Evolutionary conservation across 2,888 invertebrate species (phyloP), one percentile per base, ranked within the genome.

Genomic region (Philhelius pedissequus): DNA sequence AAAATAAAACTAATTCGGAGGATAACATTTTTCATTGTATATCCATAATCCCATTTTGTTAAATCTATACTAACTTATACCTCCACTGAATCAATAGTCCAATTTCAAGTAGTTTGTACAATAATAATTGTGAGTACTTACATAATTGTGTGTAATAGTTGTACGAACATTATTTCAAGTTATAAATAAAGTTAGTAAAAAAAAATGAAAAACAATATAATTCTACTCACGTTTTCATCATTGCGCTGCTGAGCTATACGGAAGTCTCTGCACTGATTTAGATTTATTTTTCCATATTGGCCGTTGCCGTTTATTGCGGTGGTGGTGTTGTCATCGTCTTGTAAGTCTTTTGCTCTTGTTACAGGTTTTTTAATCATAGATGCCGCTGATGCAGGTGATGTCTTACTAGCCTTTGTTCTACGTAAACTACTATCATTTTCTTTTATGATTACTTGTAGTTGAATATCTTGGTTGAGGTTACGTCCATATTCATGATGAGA

Each of bases 171-270:
- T 32, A 20, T 30, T 48, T 45, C 9, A 48, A 13, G 48, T 48
- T 32, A 48, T 32, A 32, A 20, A 32, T 32, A 27, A 40, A 60
- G 18, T 11, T 45, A 30, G 9, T 62, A 13, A 1, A 27, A 3
- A 27, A 60, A 22, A 18, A 35, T 18, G 20, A 50, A 4, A 27
- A 64, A 45, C 30, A 45, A 48, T 32, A 64, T 48, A n/a, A 79
- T 68, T 62, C 18, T 80, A 80, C 80, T 80, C 69, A 80, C 80
- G 54, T 80, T 62, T 80, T 69, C 80, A 56, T 75, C 75, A 54
- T 62, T 74, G 35, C 43, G 54, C 40, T 54, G 77, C 27, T 58
- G 35, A 15, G 18, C 62, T 20, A 62, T 56, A 69, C 75, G 75
- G 69, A 75, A 80, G 38, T 80, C 75, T 54, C 62, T 80, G 48